Evolutionary conservation across 2,888 invertebrate genomes (phyloP), one percentile per base, ranked within the genome.

Genomic region (Zaprionus lineosus): DNA sequence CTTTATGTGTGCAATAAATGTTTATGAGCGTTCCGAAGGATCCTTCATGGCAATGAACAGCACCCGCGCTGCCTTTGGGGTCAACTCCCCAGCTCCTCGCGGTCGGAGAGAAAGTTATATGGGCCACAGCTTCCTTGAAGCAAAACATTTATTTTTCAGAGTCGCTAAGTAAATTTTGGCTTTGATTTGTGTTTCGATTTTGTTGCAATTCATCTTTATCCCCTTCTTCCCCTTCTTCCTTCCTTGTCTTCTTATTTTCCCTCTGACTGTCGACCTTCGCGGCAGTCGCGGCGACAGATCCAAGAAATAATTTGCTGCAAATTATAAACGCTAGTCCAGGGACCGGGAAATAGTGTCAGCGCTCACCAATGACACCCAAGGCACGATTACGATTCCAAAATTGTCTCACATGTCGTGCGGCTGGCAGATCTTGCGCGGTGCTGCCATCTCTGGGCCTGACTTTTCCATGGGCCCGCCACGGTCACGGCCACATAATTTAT

Each of bases 401-500:
- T 71, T 66, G 79, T 69, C 83, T 79, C 83, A 78, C 70, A 79
- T 81, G 74, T 84, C 84, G 82, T 81, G 84, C 52, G 57, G 58
- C 33, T 59, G 59, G 52, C 39, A 39, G 56, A 29, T 47, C 24
- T 36, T 16, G 41, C 41, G 26, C 29, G 14, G 6, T 8, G n/a
- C 28, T 47, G 15, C 50, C 52, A 56, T 29, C 48, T 43, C 53
- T 58, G 31, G 29, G 11, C 14, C 46, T 46, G 34, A 56, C 29
- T 50, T 66, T 71, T 46, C 43, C 39, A 37, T 14, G 21, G 59
- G 36, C 62, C 43, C 43, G 51, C 53, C 67, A 71, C 53, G 81
- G 84, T 76, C 84, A 79, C 79, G 81, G 83, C 43, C 72, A 76
- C 74, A 76, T 83, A 83, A 83, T 83, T 83, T 85, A 83, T 83